Base-by-base conservation (phyloP, 2,797 vertebrate genomes). In the Enteromius treurensis region DNA sequence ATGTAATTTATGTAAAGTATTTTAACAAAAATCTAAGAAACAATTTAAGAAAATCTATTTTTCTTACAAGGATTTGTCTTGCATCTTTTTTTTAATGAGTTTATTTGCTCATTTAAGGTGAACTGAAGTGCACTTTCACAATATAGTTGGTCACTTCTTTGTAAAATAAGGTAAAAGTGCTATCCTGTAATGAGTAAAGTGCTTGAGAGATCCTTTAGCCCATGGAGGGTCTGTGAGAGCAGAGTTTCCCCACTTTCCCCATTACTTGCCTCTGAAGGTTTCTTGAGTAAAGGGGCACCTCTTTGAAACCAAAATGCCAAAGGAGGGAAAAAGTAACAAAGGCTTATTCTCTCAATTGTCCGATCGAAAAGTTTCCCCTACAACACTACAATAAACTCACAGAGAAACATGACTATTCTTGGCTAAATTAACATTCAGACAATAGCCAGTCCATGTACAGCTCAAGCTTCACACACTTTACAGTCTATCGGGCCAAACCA, bases 401-500 rank as follows among this genome's bases (percentile, higher is more conserved):
- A 83, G 68, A 7, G 86, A 90, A 93, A 95, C 91, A 94, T 90
- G 88, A 88, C 87, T 89, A 89, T 89, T 70, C 76, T 82, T 14
- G 51, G 80, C 65, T 85, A 82, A 89, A 91, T 95, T 95, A 94
- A 91, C 94, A 95, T 93, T 87, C 88, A 83, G 87, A 95, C 93
- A 94, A 94, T 90, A 82, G 90, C 91, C 90, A 90, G 90, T 91
- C 89, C 84, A 88, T 87, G 85, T 87, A 90, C 85, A 88, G 81
- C 89, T 87, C 47, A 78, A 89, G 92, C 93, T 92, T 90, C 87
- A 87, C 83, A 88, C 91, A 92, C 91, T 94, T 96, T 94, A 94
- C 89, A 88, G 87, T 93, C 90, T 84, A 92, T 91, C 90, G 90
- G 92, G 77, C 65, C 87, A n/a, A 83, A 89, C 86, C 90, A 90